Conservation (phyloP, 2,888 invertebrate genomes). For the Muscina levida region DNA sequence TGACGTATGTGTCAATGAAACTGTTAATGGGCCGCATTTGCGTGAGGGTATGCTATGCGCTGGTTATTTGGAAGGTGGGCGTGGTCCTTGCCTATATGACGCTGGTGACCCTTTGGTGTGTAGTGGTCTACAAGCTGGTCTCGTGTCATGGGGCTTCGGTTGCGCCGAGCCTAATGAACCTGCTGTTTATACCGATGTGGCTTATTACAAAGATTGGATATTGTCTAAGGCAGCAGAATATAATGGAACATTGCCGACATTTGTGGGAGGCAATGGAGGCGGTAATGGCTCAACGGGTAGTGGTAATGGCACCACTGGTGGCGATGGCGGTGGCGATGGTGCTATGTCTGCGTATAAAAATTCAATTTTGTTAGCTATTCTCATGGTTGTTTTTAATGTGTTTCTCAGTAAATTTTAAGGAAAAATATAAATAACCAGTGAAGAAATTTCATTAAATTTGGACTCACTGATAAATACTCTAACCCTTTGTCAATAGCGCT, state of each 20-base stretch:
- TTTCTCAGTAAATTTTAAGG: slow-evolving; percentile 4
- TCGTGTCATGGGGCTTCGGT: slow-evolving; percentile 91
- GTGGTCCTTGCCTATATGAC: slow-evolving; percentile 90
- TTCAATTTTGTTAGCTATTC: slow-evolving; percentile 31
- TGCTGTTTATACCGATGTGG: slow-evolving; percentile 88
- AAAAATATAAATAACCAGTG: not conserved
- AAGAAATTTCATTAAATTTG: too few relatives aligned
- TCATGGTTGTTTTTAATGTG: slow-evolving; percentile 37
- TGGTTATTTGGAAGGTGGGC: slow-evolving; percentile 86
- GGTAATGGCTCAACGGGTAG: not conserved
- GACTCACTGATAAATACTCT: too few relatives aligned
- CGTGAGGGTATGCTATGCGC: slow-evolving; percentile 88
- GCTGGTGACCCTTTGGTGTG: slow-evolving; percentile 90
- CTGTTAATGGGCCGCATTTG: slow-evolving; percentile 78
- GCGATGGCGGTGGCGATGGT: slow-evolving; percentile 13
- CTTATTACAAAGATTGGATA: slow-evolving; percentile 68
- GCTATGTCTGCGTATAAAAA: slow-evolving; percentile 13
- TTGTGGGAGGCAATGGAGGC: not conserved
- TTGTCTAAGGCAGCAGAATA: slow-evolving; percentile 10
- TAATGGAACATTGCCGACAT: slow-evolving; percentile 47
- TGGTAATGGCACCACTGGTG: not conserved
- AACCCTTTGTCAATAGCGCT: too few relatives aligned
- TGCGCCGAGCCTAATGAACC: slow-evolving; percentile 87
- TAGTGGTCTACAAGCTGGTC: slow-evolving; percentile 84
- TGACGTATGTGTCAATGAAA: slow-evolving; percentile 73